Conservation (phyloP, 2,113 vertebrate species). For the Gasterosteus nipponicus region DNA sequence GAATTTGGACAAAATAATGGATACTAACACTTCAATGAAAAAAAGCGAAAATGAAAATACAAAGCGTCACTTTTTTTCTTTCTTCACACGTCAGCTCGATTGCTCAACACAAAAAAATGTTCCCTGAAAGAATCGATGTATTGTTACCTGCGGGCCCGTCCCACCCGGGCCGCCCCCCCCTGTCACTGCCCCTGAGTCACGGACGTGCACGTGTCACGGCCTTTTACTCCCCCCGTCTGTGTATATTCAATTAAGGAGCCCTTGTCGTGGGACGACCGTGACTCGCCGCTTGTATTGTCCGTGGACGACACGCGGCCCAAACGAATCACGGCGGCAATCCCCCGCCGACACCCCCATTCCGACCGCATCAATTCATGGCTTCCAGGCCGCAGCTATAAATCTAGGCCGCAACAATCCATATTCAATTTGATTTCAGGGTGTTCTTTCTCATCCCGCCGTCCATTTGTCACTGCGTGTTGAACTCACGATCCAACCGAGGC, state of each 20-base stretch:
- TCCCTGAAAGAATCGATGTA: no score
- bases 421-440: conserved; percentile 71
- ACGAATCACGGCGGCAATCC: conserved; percentile 61
- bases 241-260: conserved; percentile 68
- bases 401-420: conserved; percentile 67
- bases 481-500: conserved; percentile 70
- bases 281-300: conserved; percentile 54
- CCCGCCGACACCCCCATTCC: conserved; percentile 56
- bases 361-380: conserved; percentile 74
- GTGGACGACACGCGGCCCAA: conserved; percentile 50
- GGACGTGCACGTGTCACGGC: conserved; percentile 28
- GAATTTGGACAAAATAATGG: background rate
- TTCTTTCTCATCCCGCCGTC: conserved; percentile 59
- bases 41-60: background rate
- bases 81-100: background rate
- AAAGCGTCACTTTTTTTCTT: background rate
- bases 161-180: no score
- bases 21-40: background rate
- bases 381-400: conserved; percentile 67
- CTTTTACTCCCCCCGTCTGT: conserved; percentile 62
- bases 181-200: no score
- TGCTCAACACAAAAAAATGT: no score
- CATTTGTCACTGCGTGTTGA: conserved; percentile 69
- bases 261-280: conserved; percentile 61
- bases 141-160: no score